Conservation (phyloP, 1,140 invertebrate genomes). For the Eulimnadia texana region DNA sequence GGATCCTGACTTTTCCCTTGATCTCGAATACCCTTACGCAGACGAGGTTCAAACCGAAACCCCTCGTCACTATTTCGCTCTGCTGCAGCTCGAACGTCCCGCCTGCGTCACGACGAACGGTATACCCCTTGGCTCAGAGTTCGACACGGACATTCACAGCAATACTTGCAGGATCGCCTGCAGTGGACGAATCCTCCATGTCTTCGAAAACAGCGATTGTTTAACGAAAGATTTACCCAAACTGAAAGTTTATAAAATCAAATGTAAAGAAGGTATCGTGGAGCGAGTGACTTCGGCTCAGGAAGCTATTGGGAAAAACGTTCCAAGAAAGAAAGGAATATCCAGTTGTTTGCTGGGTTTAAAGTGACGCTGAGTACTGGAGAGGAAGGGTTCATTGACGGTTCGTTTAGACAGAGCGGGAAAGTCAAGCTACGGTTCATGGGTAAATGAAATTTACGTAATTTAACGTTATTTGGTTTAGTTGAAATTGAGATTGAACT, state of each 20-base stretch:
- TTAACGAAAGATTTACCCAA: constrained; percentile 32
- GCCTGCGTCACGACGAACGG: constrained; percentile 33
- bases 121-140: constrained; percentile 52
- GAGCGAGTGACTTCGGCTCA: constrained; percentile 44
- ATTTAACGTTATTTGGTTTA: not conserved
- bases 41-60: constrained; percentile 26
- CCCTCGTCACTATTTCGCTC: constrained; percentile 28
- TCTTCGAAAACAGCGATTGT: constrained; percentile 36
- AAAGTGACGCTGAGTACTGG: constrained; percentile 45
- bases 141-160: constrained; percentile 49
- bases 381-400: constrained; percentile 47
- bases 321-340: constrained; percentile 62
- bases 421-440: constrained; percentile 49
- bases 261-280: constrained; percentile 44
- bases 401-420: constrained; percentile 53
- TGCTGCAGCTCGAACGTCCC: constrained; percentile 50
- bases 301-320: constrained; percentile 47
- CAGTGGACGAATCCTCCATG: constrained; percentile 39
- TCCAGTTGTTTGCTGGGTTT: constrained; percentile 45
- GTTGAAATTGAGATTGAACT: not conserved
- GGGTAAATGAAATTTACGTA: constrained; percentile 21
- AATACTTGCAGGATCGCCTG: constrained; percentile 55
- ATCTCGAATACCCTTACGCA: constrained; percentile 37
- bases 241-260: constrained; percentile 47
- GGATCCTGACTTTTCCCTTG: constrained; percentile 25